Conservation (phyloP, 2,888 invertebrate species). For the Escarpia spicata region DNA sequence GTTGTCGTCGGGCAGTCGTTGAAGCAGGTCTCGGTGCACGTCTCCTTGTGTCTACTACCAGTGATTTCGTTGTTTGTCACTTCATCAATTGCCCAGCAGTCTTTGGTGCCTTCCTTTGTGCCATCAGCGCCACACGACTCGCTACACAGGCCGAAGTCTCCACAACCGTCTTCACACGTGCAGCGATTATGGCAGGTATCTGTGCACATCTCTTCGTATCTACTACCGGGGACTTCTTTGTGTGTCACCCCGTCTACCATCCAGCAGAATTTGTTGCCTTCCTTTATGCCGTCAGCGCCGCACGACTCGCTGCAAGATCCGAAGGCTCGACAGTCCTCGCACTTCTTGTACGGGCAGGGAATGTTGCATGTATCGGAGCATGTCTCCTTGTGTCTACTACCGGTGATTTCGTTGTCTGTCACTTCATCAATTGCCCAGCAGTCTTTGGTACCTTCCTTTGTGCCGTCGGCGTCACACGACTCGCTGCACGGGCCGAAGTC, state of each 20-base stretch:
- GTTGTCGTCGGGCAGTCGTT: background rate
- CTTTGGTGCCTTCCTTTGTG: background rate
- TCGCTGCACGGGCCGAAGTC: background rate
- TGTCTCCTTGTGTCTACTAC: background rate
- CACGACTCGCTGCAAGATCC: background rate
- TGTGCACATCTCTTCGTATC: too few relatives aligned
- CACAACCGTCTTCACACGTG: background rate
- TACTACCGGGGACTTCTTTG: too few relatives aligned
- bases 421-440: background rate
- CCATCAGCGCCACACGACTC: background rate
- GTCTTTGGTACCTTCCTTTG: background rate
- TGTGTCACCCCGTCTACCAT: too few relatives aligned
- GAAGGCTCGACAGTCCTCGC: too few relatives aligned
- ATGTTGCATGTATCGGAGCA: background rate
- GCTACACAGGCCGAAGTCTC: background rate
- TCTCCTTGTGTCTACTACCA: background rate
- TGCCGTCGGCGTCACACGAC: background rate
- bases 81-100: background rate
- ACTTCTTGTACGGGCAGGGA: too few relatives aligned
- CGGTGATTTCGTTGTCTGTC: background rate
- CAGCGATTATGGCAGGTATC: background rate
- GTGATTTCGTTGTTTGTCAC: background rate
- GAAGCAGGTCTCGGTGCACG: background rate
- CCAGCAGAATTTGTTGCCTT: too few relatives aligned
- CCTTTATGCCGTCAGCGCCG: background rate